These are phyloP conservation scores for Macquaria australasica DNA, from an alignment of 2,113 vertebrate genomes.

Conservation along the genomic window DNA sequence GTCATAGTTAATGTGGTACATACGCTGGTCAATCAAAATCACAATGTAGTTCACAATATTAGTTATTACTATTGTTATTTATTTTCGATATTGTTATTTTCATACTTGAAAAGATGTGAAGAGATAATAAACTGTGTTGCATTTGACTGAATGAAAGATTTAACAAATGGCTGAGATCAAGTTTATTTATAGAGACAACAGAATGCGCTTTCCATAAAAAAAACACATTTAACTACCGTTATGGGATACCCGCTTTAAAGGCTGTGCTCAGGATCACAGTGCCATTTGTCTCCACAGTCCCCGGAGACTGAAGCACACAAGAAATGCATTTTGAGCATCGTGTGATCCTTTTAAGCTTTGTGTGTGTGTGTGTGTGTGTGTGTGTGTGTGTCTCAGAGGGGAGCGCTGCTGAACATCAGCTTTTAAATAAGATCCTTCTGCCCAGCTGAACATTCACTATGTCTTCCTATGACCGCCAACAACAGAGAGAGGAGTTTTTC, in stretches of 20 bases:
- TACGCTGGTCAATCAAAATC: slow-evolving; percentile 34
- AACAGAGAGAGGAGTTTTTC: background rate
- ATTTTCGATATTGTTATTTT: slow-evolving; percentile 75
- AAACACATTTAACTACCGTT: background rate
- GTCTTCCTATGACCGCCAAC: slow-evolving; percentile 17
- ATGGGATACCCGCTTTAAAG: slow-evolving; percentile 6
- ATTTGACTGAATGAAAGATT: slow-evolving; percentile 62
- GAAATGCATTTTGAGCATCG: slow-evolving; percentile 53
- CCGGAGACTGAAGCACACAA: slow-evolving; percentile 44
- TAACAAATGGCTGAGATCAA: background rate
- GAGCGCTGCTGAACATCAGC: slow-evolving; percentile 33
- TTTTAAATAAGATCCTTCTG: slow-evolving; percentile 67
- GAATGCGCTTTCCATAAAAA: background rate
- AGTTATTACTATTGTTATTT: slow-evolving; percentile 74
- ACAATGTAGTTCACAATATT: slow-evolving; percentile 49
- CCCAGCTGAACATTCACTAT: slow-evolving; percentile 55
- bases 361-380: slow-evolving; percentile 56
- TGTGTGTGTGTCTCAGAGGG: slow-evolving; percentile 58
- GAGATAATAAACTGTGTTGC: slow-evolving; percentile 68
- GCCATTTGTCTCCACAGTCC: slow-evolving; percentile 56
- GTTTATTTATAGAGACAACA: slow-evolving; percentile 53
- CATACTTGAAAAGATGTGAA: slow-evolving; percentile 70
- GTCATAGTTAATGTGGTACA: slow-evolving; percentile 22
- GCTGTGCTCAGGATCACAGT: slow-evolving; percentile 22
- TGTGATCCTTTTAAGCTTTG: slow-evolving; percentile 69